Percentiles rank a stretch among this genome's conserved stretches.
These are phyloP conservation scores for Ashinkailepas kermadecensis DNA, from an alignment of 2,888 invertebrate species.

Conservation along the genomic window DNA sequence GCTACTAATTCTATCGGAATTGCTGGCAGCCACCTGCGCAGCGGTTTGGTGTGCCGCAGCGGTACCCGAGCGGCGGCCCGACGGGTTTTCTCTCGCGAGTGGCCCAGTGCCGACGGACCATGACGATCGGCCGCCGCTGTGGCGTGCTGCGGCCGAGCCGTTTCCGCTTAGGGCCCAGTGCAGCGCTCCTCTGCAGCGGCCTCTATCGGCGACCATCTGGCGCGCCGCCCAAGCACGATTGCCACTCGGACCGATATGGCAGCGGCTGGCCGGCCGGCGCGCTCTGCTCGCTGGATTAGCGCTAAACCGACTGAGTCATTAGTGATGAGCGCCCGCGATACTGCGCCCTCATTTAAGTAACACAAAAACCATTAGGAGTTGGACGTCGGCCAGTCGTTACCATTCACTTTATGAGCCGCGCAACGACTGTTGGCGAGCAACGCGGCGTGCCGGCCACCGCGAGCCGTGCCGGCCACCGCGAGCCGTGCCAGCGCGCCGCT, in stretches of 20 bases:
- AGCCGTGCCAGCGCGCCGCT: not conserved
- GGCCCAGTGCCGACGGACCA: not conserved
- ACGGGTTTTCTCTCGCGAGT: not conserved
- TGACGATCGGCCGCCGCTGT: not conserved
- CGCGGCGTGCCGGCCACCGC: not conserved
- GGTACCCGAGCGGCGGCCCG: not conserved
- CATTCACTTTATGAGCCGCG: slow-evolving; percentile 9
- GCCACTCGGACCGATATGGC: not conserved
- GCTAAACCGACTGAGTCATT: slow-evolving; percentile 6
- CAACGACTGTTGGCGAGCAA: not conserved
- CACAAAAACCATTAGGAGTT: slow-evolving; percentile 18
- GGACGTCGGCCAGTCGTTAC: slow-evolving; percentile 17
- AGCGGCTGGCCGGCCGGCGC: not conserved
- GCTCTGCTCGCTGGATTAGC: not conserved
- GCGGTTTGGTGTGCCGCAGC: not conserved
- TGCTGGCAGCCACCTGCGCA: not conserved
- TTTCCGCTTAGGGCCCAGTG: not conserved
- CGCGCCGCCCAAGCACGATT: not conserved
- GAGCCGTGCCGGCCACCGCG: not conserved
- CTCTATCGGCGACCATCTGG: not conserved
- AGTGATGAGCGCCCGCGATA: not conserved
- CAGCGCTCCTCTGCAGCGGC: not conserved
- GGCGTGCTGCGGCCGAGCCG: too few relatives aligned
- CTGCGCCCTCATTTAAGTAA: slow-evolving; percentile 17
- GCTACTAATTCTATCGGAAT: not conserved